Evolutionary conservation across 2,797 vertebrate species (phyloP), one percentile per base, ranked within the genome.

Genomic region (Lophotriccus pileatus): DNA sequence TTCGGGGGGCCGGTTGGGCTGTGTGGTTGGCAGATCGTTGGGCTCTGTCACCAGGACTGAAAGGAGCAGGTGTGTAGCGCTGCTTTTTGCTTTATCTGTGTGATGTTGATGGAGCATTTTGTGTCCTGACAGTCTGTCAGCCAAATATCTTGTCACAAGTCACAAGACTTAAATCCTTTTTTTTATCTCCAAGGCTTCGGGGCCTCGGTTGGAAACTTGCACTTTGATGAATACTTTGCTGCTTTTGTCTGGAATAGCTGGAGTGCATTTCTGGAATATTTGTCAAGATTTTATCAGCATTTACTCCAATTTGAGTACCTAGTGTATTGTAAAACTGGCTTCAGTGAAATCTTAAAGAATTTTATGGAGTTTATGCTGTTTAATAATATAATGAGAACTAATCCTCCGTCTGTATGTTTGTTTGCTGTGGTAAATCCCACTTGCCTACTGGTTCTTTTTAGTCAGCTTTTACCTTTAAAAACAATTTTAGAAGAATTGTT

Each of bases 211-310:
- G 93, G 90, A 95, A 94, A 93, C 84, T 90, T 83, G 44, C 81
- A 66, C 93, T 95, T 96, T 94, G 92, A 96, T 93, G 87, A 92
- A 96, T 96, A 93, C 89, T 94, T 84, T 78, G 53, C 86, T 94
- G 91, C 91, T 78, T 97, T 98, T 98, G 97, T 98, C 96, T 96
- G 92, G 91, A 87, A 96, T 97, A 93, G 98, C 96, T 93, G 95
- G 97, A 94, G 96, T 97, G 95, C 98, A 97, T 98, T 98, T 98
- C 97, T 98, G 86, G 97, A 98, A 98, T 98, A 97, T 98, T 98
- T 98, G 87, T 94, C 68, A 95, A 98, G 98, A 98, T 98, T 92
- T 97, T 98, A 98, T 98, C 97, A 97, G 84, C 94, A 94, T 96
- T 96, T 96, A 84, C 89, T 94, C 80, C 97, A 90, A 70, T 95